Evolutionary conservation across 2,797 vertebrate genomes (phyloP).

Genomic region (Catharus ustulatus): DNA sequence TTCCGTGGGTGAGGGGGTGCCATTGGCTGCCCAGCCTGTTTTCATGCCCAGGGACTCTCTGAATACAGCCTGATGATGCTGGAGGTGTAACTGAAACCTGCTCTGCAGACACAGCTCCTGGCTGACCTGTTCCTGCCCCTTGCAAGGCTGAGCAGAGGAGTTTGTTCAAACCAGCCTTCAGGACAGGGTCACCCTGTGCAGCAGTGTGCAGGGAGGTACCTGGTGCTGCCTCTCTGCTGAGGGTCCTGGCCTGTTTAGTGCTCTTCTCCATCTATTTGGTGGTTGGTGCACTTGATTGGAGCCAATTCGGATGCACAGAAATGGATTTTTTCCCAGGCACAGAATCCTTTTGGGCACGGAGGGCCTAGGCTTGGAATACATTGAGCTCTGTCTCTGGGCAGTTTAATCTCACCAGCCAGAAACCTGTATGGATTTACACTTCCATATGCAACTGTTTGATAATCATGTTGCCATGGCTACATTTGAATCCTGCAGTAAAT

Average conservation of each 20-base stretch:
- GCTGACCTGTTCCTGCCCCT: neutral
- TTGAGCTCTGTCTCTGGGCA: slow-evolving; percentile 1
- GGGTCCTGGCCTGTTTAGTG: neutral
- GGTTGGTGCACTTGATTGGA: neutral
- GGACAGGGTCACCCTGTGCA: accelerated
- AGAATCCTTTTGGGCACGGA: neutral
- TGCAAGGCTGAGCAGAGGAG: neutral
- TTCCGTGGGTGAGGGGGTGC: neutral
- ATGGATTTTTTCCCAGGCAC: neutral
- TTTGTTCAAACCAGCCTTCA: neutral
- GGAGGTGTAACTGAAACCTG: slow-evolving; percentile 7
- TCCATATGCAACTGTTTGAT: slow-evolving; percentile 51
- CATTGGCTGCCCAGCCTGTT: neutral
- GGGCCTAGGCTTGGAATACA: neutral
- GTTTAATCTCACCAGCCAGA: neutral
- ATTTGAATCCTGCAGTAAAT: slow-evolving; percentile 37
- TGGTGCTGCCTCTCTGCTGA: neutral
- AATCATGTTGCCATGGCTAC: slow-evolving; percentile 52
- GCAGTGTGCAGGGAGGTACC: neutral
- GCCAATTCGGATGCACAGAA: neutral
- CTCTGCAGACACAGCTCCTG: neutral
- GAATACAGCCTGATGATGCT: neutral
- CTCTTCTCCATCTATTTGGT: neutral
- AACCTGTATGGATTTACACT: slow-evolving; percentile 24
- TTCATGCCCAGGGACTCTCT: neutral